Evolutionary conservation across 2,888 invertebrate genomes (phyloP), one percentile per base, ranked within the genome.

Genomic region (Boloria selene): DNA sequence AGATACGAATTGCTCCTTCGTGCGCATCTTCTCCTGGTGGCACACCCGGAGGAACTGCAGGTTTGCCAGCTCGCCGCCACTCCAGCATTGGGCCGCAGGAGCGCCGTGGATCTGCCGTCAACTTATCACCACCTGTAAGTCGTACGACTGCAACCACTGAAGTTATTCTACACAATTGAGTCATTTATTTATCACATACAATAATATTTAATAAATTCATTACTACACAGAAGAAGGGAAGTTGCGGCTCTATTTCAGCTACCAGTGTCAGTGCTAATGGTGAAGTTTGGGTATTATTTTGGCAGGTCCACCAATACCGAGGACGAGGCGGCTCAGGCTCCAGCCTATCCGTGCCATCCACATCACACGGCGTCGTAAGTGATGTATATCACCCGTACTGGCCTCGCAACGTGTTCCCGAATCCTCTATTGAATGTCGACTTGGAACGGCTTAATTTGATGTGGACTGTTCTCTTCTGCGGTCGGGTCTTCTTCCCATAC

Each of bases 11-110:
- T 69, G 97, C 97, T 0, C 97, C 97, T 13, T 97, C 97, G 16
- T 97, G 97, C 84, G 96, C 97, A 13, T 97, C 97, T 3, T 97
- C 97, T 0, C 96, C 96, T 0, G 95, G 95, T 4, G 94, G 94
- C n/a, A 88, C 91, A 0, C 94, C 95, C 0, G 95, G 95, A 2
- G 95, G 96, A 6, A 95, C 95, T 65, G 93, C 95, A 42, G 96
- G 96, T 0, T 88, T 98, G 68, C 97, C 97, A 16, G 95, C 96
- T 45, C 94, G 98, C 61, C 95, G 98, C 26, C 98, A 98, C 86
- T 98, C 97, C 65, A 97, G 97, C 87, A 97, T 97, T 76, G 97
- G 97, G 22, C 97, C 97, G 0, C 97, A 97, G 81, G 97, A 98
- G 83, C 94, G 97, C 71, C 95, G 97, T 62, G 95, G 95, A 65